Evolutionary conservation across 2,888 invertebrate species (phyloP).

Genomic region (Pharmacophagus antenor): DNA sequence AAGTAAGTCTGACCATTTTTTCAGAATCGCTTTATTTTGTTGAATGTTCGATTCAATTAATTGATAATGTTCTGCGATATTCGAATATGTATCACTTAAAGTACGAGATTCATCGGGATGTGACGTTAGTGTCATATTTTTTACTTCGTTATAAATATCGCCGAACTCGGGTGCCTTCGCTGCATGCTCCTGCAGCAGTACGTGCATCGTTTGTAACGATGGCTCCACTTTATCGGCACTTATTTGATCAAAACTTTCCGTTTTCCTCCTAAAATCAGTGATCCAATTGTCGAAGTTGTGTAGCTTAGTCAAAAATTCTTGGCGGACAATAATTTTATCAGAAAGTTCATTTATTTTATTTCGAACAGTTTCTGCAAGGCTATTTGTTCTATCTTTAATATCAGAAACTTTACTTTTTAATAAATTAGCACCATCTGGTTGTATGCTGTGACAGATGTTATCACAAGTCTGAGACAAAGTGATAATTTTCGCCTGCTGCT

Average conservation of each 20-base stretch:
- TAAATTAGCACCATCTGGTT: slow-evolving; percentile 87
- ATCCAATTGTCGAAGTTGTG: slow-evolving; percentile 91
- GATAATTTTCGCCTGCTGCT: slow-evolving; percentile 91
- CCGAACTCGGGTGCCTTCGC: slow-evolving; percentile 90
- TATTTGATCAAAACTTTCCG: slow-evolving; percentile 89
- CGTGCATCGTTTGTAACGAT: slow-evolving; percentile 88
- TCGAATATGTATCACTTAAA: slow-evolving; percentile 87
- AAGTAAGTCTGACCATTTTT: slow-evolving; percentile 91
- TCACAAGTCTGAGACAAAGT: slow-evolving; percentile 90
- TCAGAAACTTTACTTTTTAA: slow-evolving; percentile 87
- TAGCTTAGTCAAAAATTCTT: slow-evolving; percentile 91
- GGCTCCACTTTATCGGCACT: slow-evolving; percentile 90
- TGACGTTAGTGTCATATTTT: slow-evolving; percentile 85
- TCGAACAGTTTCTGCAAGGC: slow-evolving; percentile 88
- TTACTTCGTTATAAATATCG: slow-evolving; percentile 90
- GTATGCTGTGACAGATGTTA: slow-evolving; percentile 87
- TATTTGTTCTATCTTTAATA: slow-evolving; percentile 87
- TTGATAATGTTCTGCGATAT: slow-evolving; percentile 88
- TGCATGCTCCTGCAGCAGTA: slow-evolving; percentile 90
- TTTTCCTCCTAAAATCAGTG: slow-evolving; percentile 85
- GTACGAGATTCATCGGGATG: slow-evolving; percentile 87
- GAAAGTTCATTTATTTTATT: slow-evolving; percentile 89
- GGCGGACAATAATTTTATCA: slow-evolving; percentile 89
- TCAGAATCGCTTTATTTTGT: slow-evolving; percentile 86
- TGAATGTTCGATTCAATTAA: slow-evolving; percentile 86